Conservation (phyloP, 2,888 invertebrate genomes). For the Poecilobothrus nobilitatus region DNA sequence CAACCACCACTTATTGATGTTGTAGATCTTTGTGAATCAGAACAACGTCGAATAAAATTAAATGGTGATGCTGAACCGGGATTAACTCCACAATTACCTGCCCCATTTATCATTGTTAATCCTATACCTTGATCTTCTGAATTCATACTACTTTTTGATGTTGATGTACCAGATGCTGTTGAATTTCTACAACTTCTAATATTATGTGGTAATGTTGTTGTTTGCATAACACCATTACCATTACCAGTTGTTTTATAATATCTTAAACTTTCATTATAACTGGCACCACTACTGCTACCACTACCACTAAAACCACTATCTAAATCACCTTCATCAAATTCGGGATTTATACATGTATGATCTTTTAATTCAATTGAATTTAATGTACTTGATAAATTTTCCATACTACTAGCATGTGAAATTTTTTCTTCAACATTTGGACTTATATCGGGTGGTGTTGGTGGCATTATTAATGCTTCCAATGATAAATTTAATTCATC, state of each 20-base stretch:
- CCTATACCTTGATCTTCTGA: constrained; percentile 41
- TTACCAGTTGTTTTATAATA: constrained; percentile 42
- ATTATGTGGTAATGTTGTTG: constrained; percentile 38
- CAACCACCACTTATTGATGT: constrained; percentile 21
- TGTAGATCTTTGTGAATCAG: constrained; percentile 38
- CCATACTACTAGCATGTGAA: constrained; percentile 40
- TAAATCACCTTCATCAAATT: constrained; percentile 51
- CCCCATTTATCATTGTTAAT: constrained; percentile 25
- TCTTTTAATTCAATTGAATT: constrained; percentile 44
- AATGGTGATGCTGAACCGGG: constrained; percentile 32
- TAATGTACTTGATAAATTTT: constrained; percentile 40
- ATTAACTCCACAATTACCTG: constrained; percentile 17
- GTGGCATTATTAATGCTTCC: constrained; percentile 84
- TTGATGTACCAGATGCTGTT: constrained; percentile 41
- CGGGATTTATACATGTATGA: constrained; percentile 42
- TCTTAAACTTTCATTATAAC: constrained; percentile 66
- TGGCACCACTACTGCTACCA: constrained; percentile 70
- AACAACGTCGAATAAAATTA: constrained; percentile 37
- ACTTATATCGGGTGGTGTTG: constrained; percentile 44
- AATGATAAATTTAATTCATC: constrained; percentile 80
- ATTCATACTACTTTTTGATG: constrained; percentile 43
- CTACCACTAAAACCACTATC: constrained; percentile 65
- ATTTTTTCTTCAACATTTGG: constrained; percentile 51
- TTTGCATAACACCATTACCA: constrained; percentile 25
- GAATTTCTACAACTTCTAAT: constrained; percentile 42